Percentiles rank a stretch among this genome's conserved stretches.
Conservation (phyloP, 2,888 invertebrate species). For the Acanthosepion pharaonis region DNA sequence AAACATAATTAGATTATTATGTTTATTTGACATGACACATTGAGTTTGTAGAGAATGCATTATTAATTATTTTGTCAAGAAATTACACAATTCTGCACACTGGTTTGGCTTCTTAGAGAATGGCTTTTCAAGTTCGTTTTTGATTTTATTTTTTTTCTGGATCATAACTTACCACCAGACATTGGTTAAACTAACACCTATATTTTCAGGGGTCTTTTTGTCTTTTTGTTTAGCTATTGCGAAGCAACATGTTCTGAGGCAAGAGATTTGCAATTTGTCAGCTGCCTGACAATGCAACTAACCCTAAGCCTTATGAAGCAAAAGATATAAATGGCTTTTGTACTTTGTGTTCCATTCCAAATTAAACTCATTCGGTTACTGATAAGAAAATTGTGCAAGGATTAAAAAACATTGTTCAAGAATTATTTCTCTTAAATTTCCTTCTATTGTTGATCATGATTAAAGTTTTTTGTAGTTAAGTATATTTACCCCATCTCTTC, state of each 20-base stretch:
- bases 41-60: background rate
- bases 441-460: no score
- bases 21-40: conserved; percentile 33
- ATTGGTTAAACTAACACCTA: background rate
- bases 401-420: no score
- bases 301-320: background rate
- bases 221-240: background rate
- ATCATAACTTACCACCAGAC: background rate
- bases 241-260: background rate
- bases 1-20: conserved; percentile 9
- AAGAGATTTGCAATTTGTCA: background rate
- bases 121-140: background rate
- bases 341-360: no score
- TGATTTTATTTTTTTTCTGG: background rate
- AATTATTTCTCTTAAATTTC: no score
- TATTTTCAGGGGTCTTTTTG: background rate
- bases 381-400: no score
- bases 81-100: background rate
- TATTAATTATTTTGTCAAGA: conserved; percentile 20
- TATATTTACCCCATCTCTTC: no score
- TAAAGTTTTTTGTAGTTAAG: no score
- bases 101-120: background rate
- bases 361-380: no score
- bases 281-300: background rate
- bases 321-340: no score